phyloP scores from a whole-genome alignment of 2,113 vertebrate species.

The Scalopus aquaticus region DNA sequence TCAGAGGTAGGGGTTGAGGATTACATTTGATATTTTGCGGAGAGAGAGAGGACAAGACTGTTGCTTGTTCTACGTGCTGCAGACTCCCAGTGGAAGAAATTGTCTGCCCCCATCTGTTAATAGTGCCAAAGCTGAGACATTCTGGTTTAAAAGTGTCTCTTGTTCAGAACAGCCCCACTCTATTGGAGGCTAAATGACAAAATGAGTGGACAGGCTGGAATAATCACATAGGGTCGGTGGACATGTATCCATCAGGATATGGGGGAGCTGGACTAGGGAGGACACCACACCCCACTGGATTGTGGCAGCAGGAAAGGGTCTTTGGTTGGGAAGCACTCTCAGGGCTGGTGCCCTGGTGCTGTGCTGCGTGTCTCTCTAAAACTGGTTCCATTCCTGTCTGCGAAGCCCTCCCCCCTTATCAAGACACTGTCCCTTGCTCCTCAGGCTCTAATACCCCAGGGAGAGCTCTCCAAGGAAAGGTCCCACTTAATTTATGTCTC shows the following conservation, averaged over 20 bases:
- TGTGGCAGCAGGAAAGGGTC: neutral
- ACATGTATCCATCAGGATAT: neutral
- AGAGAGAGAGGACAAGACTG: neutral
- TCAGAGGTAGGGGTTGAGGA: rapidly evolving
- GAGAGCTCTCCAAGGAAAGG: neutral
- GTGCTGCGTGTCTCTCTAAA: neutral
- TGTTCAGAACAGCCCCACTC: neutral
- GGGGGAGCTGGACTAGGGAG: neutral
- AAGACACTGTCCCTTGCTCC: neutral
- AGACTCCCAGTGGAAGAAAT: neutral
- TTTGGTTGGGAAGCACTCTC: neutral
- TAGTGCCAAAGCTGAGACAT: neutral
- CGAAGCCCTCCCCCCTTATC: neutral
- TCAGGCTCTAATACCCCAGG: neutral
- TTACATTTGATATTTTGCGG: neutral
- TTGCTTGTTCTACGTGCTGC: neutral
- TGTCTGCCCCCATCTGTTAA: neutral
- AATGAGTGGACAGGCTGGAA: too few species aligned
- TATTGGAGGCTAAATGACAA: neutral
- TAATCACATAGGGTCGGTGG: neutral
- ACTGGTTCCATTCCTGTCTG: neutral
- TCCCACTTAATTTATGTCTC: neutral
- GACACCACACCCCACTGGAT: neutral
- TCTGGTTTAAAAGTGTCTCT: neutral
- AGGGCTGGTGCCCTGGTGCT: neutral